Conservation (phyloP, 2,888 invertebrate genomes). For the Cryptophagus acutangulus region DNA sequence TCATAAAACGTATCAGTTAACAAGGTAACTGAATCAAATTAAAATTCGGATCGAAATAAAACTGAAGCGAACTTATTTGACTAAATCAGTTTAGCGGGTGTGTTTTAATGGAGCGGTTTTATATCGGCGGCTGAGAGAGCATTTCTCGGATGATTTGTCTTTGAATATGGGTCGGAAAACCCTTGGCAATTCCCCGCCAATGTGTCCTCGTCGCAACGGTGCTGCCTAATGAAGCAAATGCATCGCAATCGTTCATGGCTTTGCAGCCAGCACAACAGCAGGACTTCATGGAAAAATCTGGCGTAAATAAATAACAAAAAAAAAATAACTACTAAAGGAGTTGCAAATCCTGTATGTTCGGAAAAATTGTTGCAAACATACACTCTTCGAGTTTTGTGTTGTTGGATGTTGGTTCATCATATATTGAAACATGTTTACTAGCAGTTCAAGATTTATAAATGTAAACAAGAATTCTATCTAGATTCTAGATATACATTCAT, state of each 20-base stretch:
- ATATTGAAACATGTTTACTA: slow-evolving; percentile 16
- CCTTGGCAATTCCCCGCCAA: slow-evolving; percentile 19
- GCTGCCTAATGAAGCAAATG: slow-evolving; percentile 19
- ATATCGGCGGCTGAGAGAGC: slow-evolving; percentile 11
- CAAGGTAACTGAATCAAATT: no score
- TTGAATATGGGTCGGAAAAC: slow-evolving; percentile 19
- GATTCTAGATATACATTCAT: no score
- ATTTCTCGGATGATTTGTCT: slow-evolving; percentile 21
- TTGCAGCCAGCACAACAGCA: no score
- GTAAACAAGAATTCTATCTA: slow-evolving; percentile 21
- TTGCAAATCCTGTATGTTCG: no score
- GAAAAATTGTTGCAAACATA: no score
- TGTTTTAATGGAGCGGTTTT: slow-evolving; percentile 19
- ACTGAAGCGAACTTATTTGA: no score
- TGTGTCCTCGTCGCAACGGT: slow-evolving; percentile 18
- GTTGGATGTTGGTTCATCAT: slow-evolving; percentile 5
- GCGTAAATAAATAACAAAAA: no score
- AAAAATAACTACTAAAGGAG: no score
- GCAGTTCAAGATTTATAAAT: slow-evolving; percentile 18
- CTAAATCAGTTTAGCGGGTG: slow-evolving; percentile 1
- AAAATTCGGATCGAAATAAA: no score
- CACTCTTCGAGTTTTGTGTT: no score
- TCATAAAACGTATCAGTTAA: no score
- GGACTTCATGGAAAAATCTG: no score
- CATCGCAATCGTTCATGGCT: slow-evolving; percentile 22